phyloP scores from a whole-genome alignment of 2,888 invertebrate species.

The Apamea crenata region DNA sequence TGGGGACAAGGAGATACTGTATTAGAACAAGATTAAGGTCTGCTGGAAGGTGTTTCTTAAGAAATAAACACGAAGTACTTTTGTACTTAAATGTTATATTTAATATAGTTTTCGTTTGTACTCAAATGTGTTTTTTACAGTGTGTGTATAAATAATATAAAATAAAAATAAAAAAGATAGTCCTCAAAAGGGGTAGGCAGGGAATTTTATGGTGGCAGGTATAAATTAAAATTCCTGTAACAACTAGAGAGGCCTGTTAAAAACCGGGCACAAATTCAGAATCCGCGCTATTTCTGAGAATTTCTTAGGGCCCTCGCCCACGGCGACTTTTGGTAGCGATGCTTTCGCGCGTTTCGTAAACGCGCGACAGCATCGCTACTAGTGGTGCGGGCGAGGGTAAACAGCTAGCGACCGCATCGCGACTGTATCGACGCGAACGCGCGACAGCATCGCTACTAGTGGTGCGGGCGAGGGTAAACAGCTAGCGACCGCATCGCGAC shows the following conservation, averaged over 20 bases:
- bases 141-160: not conserved
- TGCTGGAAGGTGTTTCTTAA: not conserved
- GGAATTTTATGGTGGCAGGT: not conserved
- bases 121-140: not conserved
- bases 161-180: not conserved
- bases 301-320: too few species aligned
- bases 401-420: too few species aligned
- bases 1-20: conserved; percentile 77
- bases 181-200: not conserved
- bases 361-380: too few species aligned
- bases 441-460: too few species aligned
- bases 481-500: too few species aligned
- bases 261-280: not conserved
- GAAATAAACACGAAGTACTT: not conserved
- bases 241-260: not conserved
- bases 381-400: too few species aligned
- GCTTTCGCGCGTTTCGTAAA: too few species aligned
- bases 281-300: not conserved
- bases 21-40: conserved; percentile 1
- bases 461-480: too few species aligned
- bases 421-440: too few species aligned
- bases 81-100: not conserved
- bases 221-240: not conserved
- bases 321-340: too few species aligned
- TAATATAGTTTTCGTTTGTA: not conserved